These are phyloP conservation scores for Nyctibius bracteatus DNA, from an alignment of 2,113 vertebrate species.

Conservation along the genomic window DNA sequence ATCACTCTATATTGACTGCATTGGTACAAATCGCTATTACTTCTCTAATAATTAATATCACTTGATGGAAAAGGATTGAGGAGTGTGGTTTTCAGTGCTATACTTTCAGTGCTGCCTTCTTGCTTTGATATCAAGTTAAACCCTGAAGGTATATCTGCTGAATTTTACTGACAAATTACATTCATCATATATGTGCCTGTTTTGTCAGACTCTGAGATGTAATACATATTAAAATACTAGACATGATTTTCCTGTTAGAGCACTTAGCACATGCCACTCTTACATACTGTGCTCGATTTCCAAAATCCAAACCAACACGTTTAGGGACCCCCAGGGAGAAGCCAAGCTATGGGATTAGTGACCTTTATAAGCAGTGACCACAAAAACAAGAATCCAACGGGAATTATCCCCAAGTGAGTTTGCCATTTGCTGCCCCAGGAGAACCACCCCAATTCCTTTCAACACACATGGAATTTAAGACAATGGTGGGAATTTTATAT, in stretches of 20 bases:
- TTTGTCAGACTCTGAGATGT: conserved; percentile 21
- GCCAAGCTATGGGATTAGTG: not conserved
- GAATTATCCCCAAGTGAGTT: not conserved
- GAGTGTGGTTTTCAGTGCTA: conserved; percentile 19
- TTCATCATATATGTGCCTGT: conserved; percentile 22
- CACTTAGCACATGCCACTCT: not conserved
- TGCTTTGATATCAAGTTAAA: not conserved
- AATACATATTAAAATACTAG: conserved; percentile 5
- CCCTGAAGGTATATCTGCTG: conserved; percentile 2
- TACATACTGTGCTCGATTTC: not conserved
- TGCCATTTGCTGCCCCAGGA: conserved; percentile 14
- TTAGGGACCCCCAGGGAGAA: conserved; percentile 30
- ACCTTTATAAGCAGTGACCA: conserved; percentile 26
- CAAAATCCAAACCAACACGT: not conserved
- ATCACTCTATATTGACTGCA: conserved; percentile 38
- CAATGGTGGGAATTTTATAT: not conserved
- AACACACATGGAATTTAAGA: not conserved
- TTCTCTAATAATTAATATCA: conserved; percentile 57
- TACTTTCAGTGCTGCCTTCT: conserved; percentile 5
- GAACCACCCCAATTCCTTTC: not conserved
- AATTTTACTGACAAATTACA: conserved; percentile 45
- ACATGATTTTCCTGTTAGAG: not conserved
- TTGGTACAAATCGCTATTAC: conserved; percentile 56
- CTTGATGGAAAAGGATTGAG: conserved; percentile 28
- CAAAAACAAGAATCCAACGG: not conserved